These are phyloP conservation scores for Leptonema lineaticorne DNA, from an alignment of 1,140 invertebrate genomes.

Conservation along the genomic window DNA sequence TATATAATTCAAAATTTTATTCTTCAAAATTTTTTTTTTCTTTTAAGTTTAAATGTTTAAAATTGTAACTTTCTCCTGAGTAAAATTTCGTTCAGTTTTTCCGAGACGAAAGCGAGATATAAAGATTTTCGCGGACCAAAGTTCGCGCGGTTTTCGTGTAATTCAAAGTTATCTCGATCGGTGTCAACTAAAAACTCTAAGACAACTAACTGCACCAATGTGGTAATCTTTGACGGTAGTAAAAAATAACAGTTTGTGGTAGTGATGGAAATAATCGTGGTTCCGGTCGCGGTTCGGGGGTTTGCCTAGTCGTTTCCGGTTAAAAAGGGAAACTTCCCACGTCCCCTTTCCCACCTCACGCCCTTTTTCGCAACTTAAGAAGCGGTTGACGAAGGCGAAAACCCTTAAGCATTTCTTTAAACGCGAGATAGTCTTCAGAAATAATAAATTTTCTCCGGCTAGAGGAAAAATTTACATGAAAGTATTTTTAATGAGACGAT, in stretches of 20 bases:
- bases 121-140: slow-evolving; percentile 8
- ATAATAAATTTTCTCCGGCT: slow-evolving; percentile 24
- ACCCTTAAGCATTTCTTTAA: slow-evolving; percentile 19
- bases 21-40: no score
- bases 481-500: slow-evolving; percentile 9
- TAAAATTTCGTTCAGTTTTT: not conserved
- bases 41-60: no score
- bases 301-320: not conserved
- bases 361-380: not conserved
- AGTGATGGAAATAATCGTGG: no score
- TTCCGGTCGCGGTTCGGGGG: no score
- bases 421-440: slow-evolving; percentile 19
- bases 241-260: no score
- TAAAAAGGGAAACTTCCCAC: not conserved
- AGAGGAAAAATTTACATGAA: slow-evolving; percentile 9
- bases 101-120: not conserved
- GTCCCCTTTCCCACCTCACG: not conserved
- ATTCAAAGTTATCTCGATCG: slow-evolving; percentile 24
- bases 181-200: slow-evolving; percentile 21
- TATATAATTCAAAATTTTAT: no score
- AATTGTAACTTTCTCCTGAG: not conserved
- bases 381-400: slow-evolving; percentile 4
- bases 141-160: slow-evolving; percentile 27
- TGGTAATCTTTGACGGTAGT: no score
- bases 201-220: no score